A percentile compares a stretch with the other conserved stretches of the same genome.
phyloP scores from a whole-genome alignment of 2,797 vertebrate species.

The Pyrocephalus nanus region DNA sequence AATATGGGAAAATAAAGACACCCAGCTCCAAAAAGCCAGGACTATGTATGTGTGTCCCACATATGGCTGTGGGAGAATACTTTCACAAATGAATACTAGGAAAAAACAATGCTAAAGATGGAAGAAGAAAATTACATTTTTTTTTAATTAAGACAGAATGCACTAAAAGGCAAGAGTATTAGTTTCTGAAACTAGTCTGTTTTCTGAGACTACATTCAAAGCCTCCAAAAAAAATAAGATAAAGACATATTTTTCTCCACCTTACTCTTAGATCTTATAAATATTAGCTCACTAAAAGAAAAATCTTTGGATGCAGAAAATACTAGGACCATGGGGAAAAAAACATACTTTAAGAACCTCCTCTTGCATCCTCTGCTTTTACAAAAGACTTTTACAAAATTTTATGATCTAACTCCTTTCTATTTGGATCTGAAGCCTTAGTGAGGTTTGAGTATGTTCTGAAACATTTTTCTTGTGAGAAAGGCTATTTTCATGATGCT shows the following conservation, averaged over 20 bases:
- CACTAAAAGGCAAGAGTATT: not conserved
- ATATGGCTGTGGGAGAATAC: not conserved
- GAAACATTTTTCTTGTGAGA: not conserved
- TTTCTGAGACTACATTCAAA: not conserved
- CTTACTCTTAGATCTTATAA: not conserved
- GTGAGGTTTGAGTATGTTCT: not conserved
- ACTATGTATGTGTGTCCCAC: not conserved
- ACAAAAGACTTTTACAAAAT: not conserved
- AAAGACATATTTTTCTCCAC: accelerated
- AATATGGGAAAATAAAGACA: not conserved
- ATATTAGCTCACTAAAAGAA: not conserved
- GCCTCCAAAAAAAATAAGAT: not conserved
- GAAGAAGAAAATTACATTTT: not conserved
- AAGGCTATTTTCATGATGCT: not conserved
- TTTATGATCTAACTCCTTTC: not conserved
- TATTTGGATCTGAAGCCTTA: not conserved
- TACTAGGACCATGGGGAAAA: too few relatives aligned
- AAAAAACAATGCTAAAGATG: not conserved
- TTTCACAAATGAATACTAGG: not conserved
- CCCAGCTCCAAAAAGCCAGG: not conserved
- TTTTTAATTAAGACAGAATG: not conserved
- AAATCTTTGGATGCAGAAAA: not conserved
- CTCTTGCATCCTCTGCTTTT: not conserved
- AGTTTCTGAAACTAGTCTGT: not conserved
- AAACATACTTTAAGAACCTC: not conserved